phyloP scores from a whole-genome alignment of 1,140 invertebrate species.

The Diabrotica undecimpunctata region DNA sequence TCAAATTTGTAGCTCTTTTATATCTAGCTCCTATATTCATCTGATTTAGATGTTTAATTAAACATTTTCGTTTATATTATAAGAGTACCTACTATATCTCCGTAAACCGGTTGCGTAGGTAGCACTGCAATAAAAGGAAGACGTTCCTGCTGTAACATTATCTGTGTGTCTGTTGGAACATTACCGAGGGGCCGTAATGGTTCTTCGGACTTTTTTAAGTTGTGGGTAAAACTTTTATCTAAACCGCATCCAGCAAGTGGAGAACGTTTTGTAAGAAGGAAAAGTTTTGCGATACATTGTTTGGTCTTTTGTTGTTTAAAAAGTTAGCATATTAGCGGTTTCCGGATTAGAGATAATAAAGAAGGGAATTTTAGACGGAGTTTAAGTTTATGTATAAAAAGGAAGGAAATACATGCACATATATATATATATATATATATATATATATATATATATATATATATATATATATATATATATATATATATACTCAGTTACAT shows the following conservation, averaged over 20 bases:
- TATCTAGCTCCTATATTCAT: no score
- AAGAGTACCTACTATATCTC: no score
- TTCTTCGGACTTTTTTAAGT: conserved; percentile 28
- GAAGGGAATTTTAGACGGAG: neutral
- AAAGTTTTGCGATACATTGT: conserved; percentile 16
- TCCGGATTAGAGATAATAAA: conserved; percentile 9
- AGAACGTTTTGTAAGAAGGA: conserved; percentile 16
- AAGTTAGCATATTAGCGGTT: conserved; percentile 19
- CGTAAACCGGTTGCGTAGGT: neutral
- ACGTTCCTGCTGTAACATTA: conserved; percentile 12
- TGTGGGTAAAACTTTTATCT: conserved; percentile 30
- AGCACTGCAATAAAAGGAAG: conserved; percentile 8
- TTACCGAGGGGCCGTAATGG: conserved; percentile 28
- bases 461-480: no score
- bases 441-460: no score
- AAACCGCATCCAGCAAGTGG: conserved; percentile 16
- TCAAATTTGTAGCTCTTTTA: no score
- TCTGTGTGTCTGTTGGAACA: conserved; percentile 26
- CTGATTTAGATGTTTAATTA: no score
- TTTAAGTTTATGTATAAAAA: no score
- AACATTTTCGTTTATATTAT: no score
- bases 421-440: no score
- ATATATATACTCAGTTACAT: no score
- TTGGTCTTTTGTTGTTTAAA: conserved; percentile 6
- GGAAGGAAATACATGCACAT: no score